A percentile compares a stretch with the other conserved stretches of the same genome.
Evolutionary conservation across 1,140 invertebrate species (phyloP).

Genomic region (Galleria mellonella): DNA sequence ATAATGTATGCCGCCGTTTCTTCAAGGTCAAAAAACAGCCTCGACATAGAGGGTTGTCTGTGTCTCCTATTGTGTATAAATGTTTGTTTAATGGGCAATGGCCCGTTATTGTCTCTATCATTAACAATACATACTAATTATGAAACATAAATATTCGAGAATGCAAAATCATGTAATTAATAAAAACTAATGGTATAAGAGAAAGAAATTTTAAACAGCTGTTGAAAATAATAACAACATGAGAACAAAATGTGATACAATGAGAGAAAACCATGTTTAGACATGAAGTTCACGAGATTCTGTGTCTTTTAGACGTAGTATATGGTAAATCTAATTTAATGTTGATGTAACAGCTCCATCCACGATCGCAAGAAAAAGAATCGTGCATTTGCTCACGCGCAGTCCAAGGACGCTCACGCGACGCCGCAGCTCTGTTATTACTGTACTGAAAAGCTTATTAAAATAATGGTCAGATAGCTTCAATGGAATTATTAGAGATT

Average conservation of each 20-base stretch:
- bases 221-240: no score
- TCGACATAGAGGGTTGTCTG: no score
- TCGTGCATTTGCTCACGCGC: constrained; percentile 47
- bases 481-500: constrained; percentile 29
- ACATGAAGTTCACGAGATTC: constrained; percentile 9
- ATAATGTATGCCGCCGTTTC: no score
- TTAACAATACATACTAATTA: not conserved
- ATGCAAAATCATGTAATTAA: constrained; percentile 3
- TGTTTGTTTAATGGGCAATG: no score
- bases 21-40: no score
- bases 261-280: constrained; percentile 19
- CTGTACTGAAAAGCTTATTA: constrained; percentile 35
- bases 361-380: constrained; percentile 28
- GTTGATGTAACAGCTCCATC: constrained; percentile 26
- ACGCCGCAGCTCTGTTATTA: constrained; percentile 16
- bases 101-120: no score
- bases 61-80: no score
- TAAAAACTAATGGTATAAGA: not conserved
- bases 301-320: constrained; percentile 23
- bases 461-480: constrained; percentile 28
- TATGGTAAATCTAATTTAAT: constrained; percentile 14
- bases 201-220: no score
- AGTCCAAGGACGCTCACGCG: constrained; percentile 46
- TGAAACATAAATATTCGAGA: not conserved
- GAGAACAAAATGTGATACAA: constrained; percentile 16